Evolutionary conservation across 2,888 invertebrate genomes (phyloP).

Genomic region (Drosophila pseudotalamancana): DNA sequence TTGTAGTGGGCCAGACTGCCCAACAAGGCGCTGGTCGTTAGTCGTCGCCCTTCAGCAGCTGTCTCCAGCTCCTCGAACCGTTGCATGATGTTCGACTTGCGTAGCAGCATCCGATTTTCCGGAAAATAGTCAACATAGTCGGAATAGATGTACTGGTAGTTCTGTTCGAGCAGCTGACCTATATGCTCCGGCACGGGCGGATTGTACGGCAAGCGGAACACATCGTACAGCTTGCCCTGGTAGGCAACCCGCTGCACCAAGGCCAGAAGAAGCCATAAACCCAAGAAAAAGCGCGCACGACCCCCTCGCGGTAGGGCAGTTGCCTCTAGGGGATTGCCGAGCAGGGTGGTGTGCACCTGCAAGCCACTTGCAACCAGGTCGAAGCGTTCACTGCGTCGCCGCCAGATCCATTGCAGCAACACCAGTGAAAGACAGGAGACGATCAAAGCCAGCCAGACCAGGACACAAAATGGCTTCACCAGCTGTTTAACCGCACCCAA

Average conservation of each 20-base stretch:
- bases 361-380: conserved; percentile 51
- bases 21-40: conserved; percentile 50
- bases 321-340: conserved; percentile 71
- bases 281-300: conserved; percentile 59
- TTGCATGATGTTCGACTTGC: background rate
- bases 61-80: conserved; percentile 48
- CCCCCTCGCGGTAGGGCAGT: conserved; percentile 45
- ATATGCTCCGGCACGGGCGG: conserved; percentile 59
- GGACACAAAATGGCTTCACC: conserved; percentile 57
- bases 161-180: conserved; percentile 41
- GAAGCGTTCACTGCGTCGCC: conserved; percentile 27
- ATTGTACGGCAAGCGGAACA: conserved; percentile 64
- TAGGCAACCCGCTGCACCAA: conserved; percentile 81
- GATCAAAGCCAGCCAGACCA: conserved; percentile 64
- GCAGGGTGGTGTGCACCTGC: conserved; percentile 59
- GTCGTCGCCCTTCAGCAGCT: background rate
- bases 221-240: conserved; percentile 81
- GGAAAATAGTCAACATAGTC: conserved; percentile 63
- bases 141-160: conserved; percentile 50
- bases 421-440: conserved; percentile 28
- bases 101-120: conserved; percentile 41
- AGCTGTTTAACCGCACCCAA: conserved; percentile 66
- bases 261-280: conserved; percentile 70
- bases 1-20: conserved; percentile 69
- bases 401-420: conserved; percentile 34